Evolutionary conservation across 1,140 invertebrate genomes (phyloP).

Genomic region (Nylanderia fulva): DNA sequence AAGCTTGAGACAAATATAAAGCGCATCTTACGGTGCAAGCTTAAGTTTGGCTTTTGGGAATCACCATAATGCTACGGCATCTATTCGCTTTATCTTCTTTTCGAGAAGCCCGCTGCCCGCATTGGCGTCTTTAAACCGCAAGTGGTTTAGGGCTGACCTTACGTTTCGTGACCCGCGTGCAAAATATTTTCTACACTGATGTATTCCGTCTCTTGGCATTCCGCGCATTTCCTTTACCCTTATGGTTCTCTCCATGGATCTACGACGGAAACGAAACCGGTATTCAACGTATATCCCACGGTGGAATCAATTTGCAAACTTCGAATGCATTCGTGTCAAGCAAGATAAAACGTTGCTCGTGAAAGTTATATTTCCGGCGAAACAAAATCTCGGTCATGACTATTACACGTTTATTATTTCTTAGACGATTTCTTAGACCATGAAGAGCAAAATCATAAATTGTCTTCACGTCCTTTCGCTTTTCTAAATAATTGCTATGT

Average conservation of each 20-base stretch:
- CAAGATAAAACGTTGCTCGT: slow-evolving; percentile 41
- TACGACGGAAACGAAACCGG: slow-evolving; percentile 18
- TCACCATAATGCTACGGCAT: slow-evolving; percentile 25
- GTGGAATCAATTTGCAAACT: slow-evolving; percentile 59
- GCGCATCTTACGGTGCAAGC: slow-evolving; percentile 4
- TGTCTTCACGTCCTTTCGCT: neutral
- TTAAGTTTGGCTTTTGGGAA: slow-evolving; percentile 18
- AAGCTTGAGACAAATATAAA: slow-evolving; percentile 39
- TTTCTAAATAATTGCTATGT: neutral
- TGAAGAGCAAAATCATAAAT: neutral
- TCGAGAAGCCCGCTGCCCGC: slow-evolving; percentile 44
- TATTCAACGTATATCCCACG: slow-evolving; percentile 29
- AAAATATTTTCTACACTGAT: slow-evolving; percentile 46
- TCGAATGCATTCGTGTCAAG: slow-evolving; percentile 39
- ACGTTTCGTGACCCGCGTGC: slow-evolving; percentile 61
- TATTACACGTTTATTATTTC: neutral
- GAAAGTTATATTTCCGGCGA: slow-evolving; percentile 44
- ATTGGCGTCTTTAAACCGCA: slow-evolving; percentile 59
- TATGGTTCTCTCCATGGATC: neutral
- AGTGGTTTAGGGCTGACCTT: slow-evolving; percentile 69
- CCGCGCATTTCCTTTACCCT: neutral
- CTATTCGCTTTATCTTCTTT: slow-evolving; percentile 25
- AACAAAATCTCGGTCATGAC: slow-evolving; percentile 22
- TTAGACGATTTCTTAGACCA: neutral
- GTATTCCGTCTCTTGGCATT: slow-evolving; percentile 48